Evolutionary conservation across 1,140 invertebrate species (phyloP), one percentile per base, ranked within the genome.

Genomic region (Pogonognathellus flavescens): DNA sequence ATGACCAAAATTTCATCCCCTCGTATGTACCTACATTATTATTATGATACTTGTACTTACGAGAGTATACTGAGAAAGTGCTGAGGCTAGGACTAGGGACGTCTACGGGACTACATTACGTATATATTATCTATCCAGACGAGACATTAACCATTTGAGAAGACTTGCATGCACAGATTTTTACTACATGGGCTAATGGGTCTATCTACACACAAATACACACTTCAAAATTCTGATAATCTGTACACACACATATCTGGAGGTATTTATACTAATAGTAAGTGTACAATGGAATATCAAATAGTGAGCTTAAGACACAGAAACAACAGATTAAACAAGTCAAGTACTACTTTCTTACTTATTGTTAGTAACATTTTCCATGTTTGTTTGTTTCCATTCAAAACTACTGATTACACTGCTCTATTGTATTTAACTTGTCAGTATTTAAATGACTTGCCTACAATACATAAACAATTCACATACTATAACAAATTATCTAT

Each of bases 121-220:
- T 57, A 57, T 50, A 31, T 31, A 76, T 76, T 76, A 76, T 76
- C 70, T 50, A n/a, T 76, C 70, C 41, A 76, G 31, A 76, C 41
- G 70, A 76, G 70, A 76, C 70, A 76, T 76, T 76, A 76, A 76
- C 11, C 41, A 76, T 76, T 76, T 76, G 14, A 41, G 3, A 76
- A 76, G 41, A 57, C 11, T 14, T 76, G 70, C 70, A 76, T 76
- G 70, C 70, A 76, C 70, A 76, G 70, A 76, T 31, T n/a, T 76
- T 76, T 49, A 76, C 70, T 49, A 76, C 70, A 76, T n/a, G 49
- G n/a, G 49, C 70, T 49, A 49, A 76, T 49, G 31, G 31, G 22
- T 31, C 70, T 50, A 41, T 76, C 70, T 76, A 25, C 70, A 49
- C 70, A 76, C 31, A 41, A 41, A 41, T 41, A 41, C 25, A 76